Evolutionary conservation across 2,113 vertebrate genomes (phyloP).

Genomic region (Ellobius talpinus): DNA sequence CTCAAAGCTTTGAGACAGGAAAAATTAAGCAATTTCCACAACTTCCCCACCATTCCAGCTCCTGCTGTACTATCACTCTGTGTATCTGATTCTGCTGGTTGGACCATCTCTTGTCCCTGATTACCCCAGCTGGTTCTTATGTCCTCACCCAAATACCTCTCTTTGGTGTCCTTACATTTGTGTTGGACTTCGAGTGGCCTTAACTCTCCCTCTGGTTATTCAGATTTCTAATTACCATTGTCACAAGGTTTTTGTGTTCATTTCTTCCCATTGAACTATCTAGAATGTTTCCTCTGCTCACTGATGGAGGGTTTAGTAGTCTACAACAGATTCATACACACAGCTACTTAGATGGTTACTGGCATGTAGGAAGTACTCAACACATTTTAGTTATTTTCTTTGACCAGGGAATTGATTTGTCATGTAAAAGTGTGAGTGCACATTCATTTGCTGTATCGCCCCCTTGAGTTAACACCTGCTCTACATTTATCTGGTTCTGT

Average conservation of each 20-base stretch:
- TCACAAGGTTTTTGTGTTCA: neutral
- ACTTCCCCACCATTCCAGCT: neutral
- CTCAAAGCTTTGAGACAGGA: neutral
- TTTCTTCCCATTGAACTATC: neutral
- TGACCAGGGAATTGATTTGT: neutral
- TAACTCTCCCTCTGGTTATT: neutral
- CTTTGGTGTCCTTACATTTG: rapidly evolving
- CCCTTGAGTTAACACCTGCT: neutral
- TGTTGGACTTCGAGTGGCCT: neutral
- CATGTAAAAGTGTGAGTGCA: neutral
- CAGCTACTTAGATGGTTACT: neutral
- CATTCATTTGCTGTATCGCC: neutral
- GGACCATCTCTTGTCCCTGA: neutral
- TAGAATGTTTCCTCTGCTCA: neutral
- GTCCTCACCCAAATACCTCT: neutral
- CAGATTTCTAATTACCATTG: neutral
- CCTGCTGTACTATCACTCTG: neutral
- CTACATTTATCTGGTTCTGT: neutral
- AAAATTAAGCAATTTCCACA: neutral
- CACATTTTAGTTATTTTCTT: neutral
- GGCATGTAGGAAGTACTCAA: neutral
- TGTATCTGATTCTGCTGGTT: neutral
- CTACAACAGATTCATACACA: neutral
- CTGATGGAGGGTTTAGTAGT: neutral
- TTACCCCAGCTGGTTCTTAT: neutral